phyloP scores from a whole-genome alignment of 2,113 vertebrate species.

The Panthera uncia region DNA sequence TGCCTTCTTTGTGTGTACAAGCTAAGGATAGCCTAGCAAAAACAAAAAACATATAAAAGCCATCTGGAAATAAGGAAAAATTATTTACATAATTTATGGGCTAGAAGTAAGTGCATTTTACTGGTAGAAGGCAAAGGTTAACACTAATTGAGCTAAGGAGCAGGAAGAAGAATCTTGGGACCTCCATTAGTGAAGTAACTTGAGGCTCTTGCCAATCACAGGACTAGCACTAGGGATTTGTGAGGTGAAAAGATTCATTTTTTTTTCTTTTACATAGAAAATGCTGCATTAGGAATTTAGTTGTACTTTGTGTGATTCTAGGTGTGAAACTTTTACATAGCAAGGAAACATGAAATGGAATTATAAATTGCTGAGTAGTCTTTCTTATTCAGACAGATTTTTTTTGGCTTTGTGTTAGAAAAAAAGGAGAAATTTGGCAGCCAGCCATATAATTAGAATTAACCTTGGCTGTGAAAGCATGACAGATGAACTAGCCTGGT shows the following conservation, averaged over 20 bases:
- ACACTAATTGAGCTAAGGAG: conserved; percentile 1
- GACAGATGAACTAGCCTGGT: background rate
- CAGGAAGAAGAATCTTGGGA: background rate
- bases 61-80: background rate
- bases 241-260: background rate
- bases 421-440: background rate
- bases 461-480: background rate
- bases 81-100: conserved; percentile 45
- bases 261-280: conserved; percentile 4
- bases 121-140: conserved; percentile 9
- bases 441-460: background rate
- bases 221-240: background rate
- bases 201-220: background rate
- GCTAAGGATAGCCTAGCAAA: background rate
- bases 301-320: background rate
- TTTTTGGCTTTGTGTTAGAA: background rate
- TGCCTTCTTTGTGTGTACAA: background rate
- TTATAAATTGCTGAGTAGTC: background rate
- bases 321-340: background rate
- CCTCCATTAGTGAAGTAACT: conserved; percentile 28
- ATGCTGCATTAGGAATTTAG: background rate
- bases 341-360: background rate
- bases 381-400: background rate
- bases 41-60: background rate
- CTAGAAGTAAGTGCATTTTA: conserved; percentile 39